These are phyloP conservation scores for Burhinus bistriatus DNA, from an alignment of 2,113 vertebrate species.

Conservation along the genomic window DNA sequence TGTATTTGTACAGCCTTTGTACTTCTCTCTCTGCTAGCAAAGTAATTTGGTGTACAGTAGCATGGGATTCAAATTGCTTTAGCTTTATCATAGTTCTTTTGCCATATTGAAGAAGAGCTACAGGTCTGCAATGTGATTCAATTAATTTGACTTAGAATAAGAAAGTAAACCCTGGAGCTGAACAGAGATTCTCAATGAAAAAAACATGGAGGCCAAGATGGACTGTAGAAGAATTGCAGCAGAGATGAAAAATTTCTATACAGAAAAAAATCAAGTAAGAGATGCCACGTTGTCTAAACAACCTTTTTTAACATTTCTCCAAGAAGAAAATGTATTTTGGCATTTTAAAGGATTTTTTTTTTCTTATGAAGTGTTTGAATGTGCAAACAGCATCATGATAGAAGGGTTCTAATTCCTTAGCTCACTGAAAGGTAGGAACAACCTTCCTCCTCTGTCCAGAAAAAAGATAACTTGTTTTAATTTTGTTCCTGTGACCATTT, in stretches of 20 bases:
- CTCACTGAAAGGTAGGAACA: background rate
- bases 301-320: background rate
- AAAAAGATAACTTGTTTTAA: background rate
- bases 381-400: rapidly evolving
- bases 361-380: background rate
- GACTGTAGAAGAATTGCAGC: background rate
- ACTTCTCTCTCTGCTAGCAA: background rate
- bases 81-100: background rate
- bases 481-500: background rate
- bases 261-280: background rate
- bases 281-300: background rate
- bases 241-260: background rate
- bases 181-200: background rate
- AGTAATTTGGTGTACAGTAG: background rate
- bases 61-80: background rate
- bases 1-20: background rate
- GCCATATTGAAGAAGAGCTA: background rate
- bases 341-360: background rate
- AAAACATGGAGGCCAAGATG: background rate
- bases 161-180: background rate
- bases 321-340: background rate
- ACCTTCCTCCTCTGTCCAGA: background rate
- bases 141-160: background rate
- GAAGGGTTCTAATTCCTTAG: background rate
- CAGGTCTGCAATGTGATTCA: background rate